Evolutionary conservation across 2,113 vertebrate species (phyloP), one percentile per base, ranked within the genome.

Genomic region (Argyrosomus japonicus): DNA sequence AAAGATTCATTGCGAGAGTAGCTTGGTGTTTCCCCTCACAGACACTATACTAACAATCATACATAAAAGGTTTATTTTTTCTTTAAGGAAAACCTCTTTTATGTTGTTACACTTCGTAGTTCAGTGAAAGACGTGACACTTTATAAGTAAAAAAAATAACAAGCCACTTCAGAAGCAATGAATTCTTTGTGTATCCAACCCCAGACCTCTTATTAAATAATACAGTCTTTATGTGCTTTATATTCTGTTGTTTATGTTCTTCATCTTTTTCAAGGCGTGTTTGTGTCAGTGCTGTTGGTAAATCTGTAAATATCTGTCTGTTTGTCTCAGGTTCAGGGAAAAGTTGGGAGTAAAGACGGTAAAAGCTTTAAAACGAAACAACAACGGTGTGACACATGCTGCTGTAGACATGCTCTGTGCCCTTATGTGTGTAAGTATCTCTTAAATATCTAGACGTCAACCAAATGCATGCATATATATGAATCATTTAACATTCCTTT

Each of bases 401-500:
- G 97, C 98, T 63, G 96, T 99, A 58, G 98, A 99, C 90, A 99
- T 99, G 98, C 97, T 99, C 13, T 99, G 98, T 93, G 98, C 98
- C 45, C 97, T 99, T 23, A 99, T 99, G 98, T 99, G 98, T 99
- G 98, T 99, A 96, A 98, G 98, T 99, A 84, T 27, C 32, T 4
- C 53, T 10, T 21, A 12, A 29, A 58, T 60, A 25, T 54, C 14
- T n/a, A n/a, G 21, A 27, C 32, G 21, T 48, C 51, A 61, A 45
- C 8, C 48, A n/a, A 32, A 73, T 25, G 21, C 18, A 68, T 47
- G n/a, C 2, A 8, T 25, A 18, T 13, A 36, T 23, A 21, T 47
- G 2, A 18, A 1, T 5, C 29, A 6, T 32, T 5, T 18, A 50
- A 50, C 48, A 18, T 36, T 36, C 7, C 6, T 36, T 36, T 36